Base-by-base conservation (phyloP, 2,888 invertebrate species). In the Bombylius discolor region DNA sequence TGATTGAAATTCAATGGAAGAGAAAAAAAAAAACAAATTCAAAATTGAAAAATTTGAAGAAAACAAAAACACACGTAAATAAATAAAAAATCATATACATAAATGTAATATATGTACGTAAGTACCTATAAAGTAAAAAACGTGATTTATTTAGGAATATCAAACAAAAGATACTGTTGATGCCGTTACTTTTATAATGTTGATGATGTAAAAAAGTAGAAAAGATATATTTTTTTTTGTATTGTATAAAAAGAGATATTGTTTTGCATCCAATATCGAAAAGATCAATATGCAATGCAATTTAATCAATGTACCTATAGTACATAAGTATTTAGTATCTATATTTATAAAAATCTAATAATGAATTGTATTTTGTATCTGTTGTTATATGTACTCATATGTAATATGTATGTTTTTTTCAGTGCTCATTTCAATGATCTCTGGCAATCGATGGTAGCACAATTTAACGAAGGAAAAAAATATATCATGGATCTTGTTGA, bases 401-500 rank as follows among this genome's bases (percentile, higher is more conserved):
- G 23, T 23, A 33, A 45, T 42, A 23, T 23, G 23, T 23, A 51
- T 57, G 3, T 23, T 23, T 23, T 23, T 23, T 23, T 23, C 39
- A 83, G 94, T 39, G 80, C 84, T 33, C 84, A 84, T 63, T 95
- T 93, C 72, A 93, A 93, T 70, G 77, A 80, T 6, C 77, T 88
- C 59, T 91, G 91, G 83, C 83, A 85, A 67, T 83, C 83, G 64
- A 79, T 91, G 66, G 81, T 88, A 46, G 81, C 81, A 50, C 83
- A 88, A 55, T 77, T 92, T 52, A 84, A 84, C 67, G 79, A 81
- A 46, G 87, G 91, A 3, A 90, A 93, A 67, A 84, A 84, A 58
- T 82, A 86, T 65, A 89, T 92, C 68, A 81, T 88, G 63, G 91
- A 91, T 66, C 75, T 92, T 56, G 87, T 95, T 58, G 93, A 94